Base-by-base conservation (phyloP, 2,113 vertebrate species). In the Ginglymostoma cirratum region DNA sequence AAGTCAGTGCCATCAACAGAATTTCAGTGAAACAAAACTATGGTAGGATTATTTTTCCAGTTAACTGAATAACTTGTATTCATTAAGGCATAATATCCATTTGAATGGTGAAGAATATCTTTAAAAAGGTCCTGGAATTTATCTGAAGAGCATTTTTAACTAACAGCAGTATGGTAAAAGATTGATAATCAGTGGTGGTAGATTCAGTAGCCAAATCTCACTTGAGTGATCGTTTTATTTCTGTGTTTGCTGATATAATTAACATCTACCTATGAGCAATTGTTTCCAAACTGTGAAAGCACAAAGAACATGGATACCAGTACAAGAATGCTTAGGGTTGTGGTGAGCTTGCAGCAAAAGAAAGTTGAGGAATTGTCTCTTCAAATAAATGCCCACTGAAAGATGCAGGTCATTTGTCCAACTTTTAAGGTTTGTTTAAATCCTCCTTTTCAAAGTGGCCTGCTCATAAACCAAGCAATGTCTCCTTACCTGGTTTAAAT, bases 401-500 rank as follows among this genome's bases (percentile, higher is more conserved):
- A 30, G 27, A 30, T 61, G 7, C 52, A 89, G 86, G 14, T 34
- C 52, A 87, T 89, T 89, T 89, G 55, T 55, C 24, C 30, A 55
- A 24, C 52, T 34, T 55, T 30, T 34, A 90, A 12, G 34, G 87
- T 24, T 17, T 55, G 5, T 38, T 17, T 92, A 65, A 89, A 89
- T 15, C 15, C 52, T 52, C 87, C n/a, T 61, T 55, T 15, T 48
- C 19, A 67, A 94, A 94, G 2, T 12, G 19, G 5, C n/a, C 38
- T 1, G 7, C 38, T 17, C 38, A 42, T 42, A 48, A 3, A 14
- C 23, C 93, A 95, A 45, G 5, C 24, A 3, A 69, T 30, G n/a
- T 34, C 24, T 72, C 94, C 98, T 97, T 96, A 99, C 99, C 99
- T 98, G 99, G 99, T 97, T 99, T 99, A 97, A 99, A 99, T 97